phyloP scores from a whole-genome alignment of 2,113 vertebrate species.

The Ophiodon elongatus region DNA sequence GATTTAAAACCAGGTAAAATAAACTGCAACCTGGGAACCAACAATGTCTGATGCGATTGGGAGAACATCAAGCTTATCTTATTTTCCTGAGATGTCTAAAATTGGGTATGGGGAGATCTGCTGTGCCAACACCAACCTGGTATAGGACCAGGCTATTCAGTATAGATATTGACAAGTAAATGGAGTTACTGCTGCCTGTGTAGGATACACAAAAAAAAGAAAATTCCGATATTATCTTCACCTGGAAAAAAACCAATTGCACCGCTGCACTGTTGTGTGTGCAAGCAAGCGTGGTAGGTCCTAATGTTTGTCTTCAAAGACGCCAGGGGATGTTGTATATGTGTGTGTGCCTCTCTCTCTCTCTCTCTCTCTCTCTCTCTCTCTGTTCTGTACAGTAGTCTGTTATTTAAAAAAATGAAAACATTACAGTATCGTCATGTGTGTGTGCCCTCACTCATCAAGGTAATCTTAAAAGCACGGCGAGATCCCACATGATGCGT shows the following conservation, averaged over 20 bases:
- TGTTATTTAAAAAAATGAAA: neutral
- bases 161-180: slow-evolving; percentile 53
- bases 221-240: slow-evolving; percentile 53
- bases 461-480: neutral
- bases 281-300: neutral
- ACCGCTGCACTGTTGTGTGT: neutral
- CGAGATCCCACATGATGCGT: neutral
- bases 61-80: slow-evolving; percentile 40
- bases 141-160: slow-evolving; percentile 5
- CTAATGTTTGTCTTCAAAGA: slow-evolving; percentile 21
- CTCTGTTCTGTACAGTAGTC: neutral
- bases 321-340: neutral
- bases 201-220: slow-evolving; percentile 39
- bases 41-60: slow-evolving; percentile 8
- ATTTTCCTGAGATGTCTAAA: slow-evolving; percentile 42
- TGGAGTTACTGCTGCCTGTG: slow-evolving; percentile 43
- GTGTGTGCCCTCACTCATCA: neutral
- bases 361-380: neutral
- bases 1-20: slow-evolving; percentile 8
- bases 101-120: slow-evolving; percentile 36
- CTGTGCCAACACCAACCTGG: slow-evolving; percentile 20
- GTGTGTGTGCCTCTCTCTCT: neutral
- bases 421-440: neutral
- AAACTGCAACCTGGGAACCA: slow-evolving; percentile 10
- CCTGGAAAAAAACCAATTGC: neutral